Base-by-base conservation (phyloP, 2,888 invertebrate genomes). In the Chymomyza caudatula region DNA sequence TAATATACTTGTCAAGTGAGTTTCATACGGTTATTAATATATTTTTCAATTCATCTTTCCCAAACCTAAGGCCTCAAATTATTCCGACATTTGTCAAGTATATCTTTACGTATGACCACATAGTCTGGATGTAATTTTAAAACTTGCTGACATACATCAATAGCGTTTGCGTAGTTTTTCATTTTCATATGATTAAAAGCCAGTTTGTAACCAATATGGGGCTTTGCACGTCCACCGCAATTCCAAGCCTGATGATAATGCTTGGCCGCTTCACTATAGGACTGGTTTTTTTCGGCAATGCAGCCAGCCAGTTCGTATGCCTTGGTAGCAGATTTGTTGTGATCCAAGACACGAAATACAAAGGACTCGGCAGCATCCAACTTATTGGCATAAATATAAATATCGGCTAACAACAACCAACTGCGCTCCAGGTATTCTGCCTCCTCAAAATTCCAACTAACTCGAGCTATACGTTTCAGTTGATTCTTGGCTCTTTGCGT, bases 361-460 rank as follows among this genome's bases (percentile, higher is more conserved):
- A 98, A 91, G 76, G 97, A 96, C 51, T 94, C 93, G 0, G 98
- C 97, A 59, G 96, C 93, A 67, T 98, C 98, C 86, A 93, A 93
- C 88, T 98, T 96, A 15, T 94, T 94, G 0, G 93, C 94, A 85
- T 95, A 95, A 60, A 96, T 93, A 86, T 96, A 98, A 75, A 95
- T 95, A 73, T 98, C 98, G 0, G 97, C 96, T n/a, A 98, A 91
- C 53, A 98, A 92, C 5, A 99, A 89, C 99, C 99, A 99, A 89
- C 97, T 96, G 69, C 96, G 94, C 91, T 99, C 99, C 67, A 99
- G 91, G 84, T 98, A 97, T 86, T 98, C 98, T 0, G 98, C 97
- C 84, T 98, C 98, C 89, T 98, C 97, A 76, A 98, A 96, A 13
- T 95, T 97, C 98, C 98, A 99, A 0, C 92, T 91, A 59, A 94